These are phyloP conservation scores for Heliconius eleuchia DNA, from an alignment of 1,140 invertebrate genomes.

Conservation along the genomic window DNA sequence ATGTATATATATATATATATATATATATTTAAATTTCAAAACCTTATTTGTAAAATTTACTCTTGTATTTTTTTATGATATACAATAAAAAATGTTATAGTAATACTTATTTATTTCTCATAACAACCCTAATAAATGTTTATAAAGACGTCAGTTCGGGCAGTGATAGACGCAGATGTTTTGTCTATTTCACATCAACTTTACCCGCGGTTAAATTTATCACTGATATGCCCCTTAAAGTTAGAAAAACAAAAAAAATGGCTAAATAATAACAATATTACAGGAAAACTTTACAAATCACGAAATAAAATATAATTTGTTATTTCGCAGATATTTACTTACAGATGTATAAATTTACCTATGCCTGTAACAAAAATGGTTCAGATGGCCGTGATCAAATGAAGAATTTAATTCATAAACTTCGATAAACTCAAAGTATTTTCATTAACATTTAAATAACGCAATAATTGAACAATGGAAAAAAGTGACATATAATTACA, in stretches of 20 bases:
- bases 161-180: slow-evolving; percentile 27
- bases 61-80: neutral
- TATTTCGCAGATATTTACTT: neutral
- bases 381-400: too few relatives aligned
- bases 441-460: neutral
- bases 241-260: neutral
- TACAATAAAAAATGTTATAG: neutral
- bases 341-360: neutral
- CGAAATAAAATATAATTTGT: neutral
- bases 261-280: neutral
- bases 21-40: too few relatives aligned
- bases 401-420: too few relatives aligned
- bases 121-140: slow-evolving; percentile 23
- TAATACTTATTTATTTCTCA: neutral
- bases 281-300: neutral
- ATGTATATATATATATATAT: too few relatives aligned
- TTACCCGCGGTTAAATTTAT: slow-evolving; percentile 20
- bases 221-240: slow-evolving; percentile 3
- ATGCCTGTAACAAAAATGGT: too few relatives aligned
- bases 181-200: slow-evolving; percentile 26
- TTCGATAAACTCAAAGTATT: neutral
- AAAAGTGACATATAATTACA: neutral
- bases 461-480: neutral
- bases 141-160: slow-evolving; percentile 25
- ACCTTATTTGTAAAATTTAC: too few relatives aligned